Base-by-base conservation (phyloP, 2,113 vertebrate species). In the Thermophis baileyi region DNA sequence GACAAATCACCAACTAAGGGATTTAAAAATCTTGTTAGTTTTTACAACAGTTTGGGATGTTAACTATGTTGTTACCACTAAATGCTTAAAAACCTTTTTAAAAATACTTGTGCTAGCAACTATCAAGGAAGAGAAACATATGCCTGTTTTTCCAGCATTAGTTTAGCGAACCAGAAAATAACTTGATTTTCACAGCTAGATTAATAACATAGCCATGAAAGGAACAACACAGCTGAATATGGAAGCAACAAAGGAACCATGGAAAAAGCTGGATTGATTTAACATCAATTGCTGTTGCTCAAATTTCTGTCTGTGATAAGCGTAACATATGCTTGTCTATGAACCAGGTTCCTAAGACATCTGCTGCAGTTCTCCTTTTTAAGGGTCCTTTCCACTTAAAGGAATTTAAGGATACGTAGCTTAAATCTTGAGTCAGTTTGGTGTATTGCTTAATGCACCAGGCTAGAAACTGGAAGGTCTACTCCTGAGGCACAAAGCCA, bases 131-230 rank as follows among this genome's bases (percentile, higher is more conserved):
- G 51, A 35, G 10, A n/a, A 63, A 18, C 60, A 86, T 89, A 85
- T 40, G 81, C 6, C 74, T 54, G 54, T 81, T 90, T 55, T 55
- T 47, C 87, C 53, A 89, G 35, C 57, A 49, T 27, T 40, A 16
- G 57, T 87, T 54, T 81, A 94, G 91, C 0, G n/a, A 90, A 94
- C 85, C 44, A 90, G 93, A 87, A 92, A 90, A 87, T 87, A 90
- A 57, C 49, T 87, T 35, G 14, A 87, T 94, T 94, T 92, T 87
- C 57, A 94, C 85, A 92, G 93, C 91, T 69, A 53, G 27, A 55
- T 89, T 74, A 87, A 92, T 30, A 50, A 44, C 35, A 51, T 55
- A 87, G 60, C 57, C 60, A 87, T 74, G 81, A 92, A 94, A 57
- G 57, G 57, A 92, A 51, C 22, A 81, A 50, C 22, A 87, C 89